phyloP scores from a whole-genome alignment of 2,797 vertebrate genomes.

The Pangasius djambal region DNA sequence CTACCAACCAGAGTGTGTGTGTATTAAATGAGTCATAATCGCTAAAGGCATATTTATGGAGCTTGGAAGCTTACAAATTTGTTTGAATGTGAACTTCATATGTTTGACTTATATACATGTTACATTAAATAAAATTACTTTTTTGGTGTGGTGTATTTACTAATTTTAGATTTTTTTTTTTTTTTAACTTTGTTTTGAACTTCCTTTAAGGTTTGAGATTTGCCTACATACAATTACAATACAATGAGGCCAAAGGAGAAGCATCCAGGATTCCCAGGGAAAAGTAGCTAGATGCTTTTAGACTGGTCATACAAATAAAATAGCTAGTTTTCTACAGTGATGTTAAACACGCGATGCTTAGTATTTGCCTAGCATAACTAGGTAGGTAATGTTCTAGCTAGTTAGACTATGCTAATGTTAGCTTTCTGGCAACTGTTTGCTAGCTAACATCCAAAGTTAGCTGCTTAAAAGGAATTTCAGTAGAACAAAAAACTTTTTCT shows the following conservation, averaged over 20 bases:
- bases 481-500: background rate
- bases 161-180: background rate
- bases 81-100: background rate
- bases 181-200: background rate
- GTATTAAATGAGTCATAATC: background rate
- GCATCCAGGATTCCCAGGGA: background rate
- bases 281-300: background rate
- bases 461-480: background rate
- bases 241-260: background rate
- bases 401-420: background rate
- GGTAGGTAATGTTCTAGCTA: background rate
- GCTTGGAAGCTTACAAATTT: background rate
- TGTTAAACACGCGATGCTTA: background rate
- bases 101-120: background rate
- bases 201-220: background rate
- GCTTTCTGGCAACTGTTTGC: background rate
- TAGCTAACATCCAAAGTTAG: background rate
- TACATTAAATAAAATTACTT: too few species aligned
- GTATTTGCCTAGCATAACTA: background rate
- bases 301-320: background rate
- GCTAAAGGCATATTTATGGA: background rate
- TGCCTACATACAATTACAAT: background rate
- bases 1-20: slow-evolving; percentile 62
- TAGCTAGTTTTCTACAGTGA: background rate
- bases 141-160: background rate